Evolutionary conservation across 2,113 vertebrate species (phyloP).

Genomic region (Zosterops hypoxanthus): DNA sequence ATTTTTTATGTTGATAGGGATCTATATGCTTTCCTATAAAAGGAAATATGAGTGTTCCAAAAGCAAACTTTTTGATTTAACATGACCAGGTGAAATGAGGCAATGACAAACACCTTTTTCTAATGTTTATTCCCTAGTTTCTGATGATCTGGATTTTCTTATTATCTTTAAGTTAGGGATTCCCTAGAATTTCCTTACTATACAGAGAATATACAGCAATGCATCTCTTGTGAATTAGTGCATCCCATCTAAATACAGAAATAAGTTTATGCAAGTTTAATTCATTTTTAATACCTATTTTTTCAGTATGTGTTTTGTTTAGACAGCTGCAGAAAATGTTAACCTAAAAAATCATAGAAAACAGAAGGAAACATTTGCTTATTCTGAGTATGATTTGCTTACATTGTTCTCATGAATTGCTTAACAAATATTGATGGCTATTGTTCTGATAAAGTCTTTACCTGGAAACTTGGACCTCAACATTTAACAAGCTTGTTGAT

Average conservation of each 20-base stretch:
- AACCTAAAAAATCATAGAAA: not conserved
- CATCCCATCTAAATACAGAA: not conserved
- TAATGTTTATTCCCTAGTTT: not conserved
- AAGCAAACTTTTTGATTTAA: not conserved
- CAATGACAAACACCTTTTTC: not conserved
- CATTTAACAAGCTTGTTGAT: not conserved
- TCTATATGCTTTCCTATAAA: not conserved
- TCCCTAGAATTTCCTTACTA: not conserved
- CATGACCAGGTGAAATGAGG: not conserved
- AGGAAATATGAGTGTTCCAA: not conserved
- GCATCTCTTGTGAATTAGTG: not conserved
- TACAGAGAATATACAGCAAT: not conserved
- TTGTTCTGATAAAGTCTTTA: not conserved
- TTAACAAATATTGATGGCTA: not conserved
- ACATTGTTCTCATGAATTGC: not conserved
- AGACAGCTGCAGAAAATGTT: not conserved
- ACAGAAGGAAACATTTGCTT: not conserved
- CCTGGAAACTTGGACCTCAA: not conserved
- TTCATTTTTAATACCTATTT: not conserved
- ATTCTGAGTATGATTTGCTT: not conserved
- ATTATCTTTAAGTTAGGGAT: not conserved
- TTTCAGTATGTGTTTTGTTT: not conserved
- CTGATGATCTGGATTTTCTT: not conserved
- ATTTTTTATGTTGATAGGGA: not conserved
- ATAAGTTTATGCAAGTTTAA: not conserved